Evolutionary conservation across 1,140 invertebrate genomes (phyloP).

Genomic region (Calliopsis andreniformis): DNA sequence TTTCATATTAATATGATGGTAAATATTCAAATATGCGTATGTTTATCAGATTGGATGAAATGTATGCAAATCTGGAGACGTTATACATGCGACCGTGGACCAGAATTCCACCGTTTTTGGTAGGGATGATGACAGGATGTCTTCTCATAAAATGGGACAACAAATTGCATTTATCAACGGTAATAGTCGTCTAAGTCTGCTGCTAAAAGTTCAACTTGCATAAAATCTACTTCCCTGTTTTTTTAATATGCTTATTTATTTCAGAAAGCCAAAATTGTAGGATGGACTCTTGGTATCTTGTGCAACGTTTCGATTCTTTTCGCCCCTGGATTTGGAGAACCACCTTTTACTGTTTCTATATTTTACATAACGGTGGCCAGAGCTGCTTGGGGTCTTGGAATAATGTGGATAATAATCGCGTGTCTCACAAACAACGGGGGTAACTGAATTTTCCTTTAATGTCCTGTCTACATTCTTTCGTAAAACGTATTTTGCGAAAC

Average conservation of each 20-base stretch:
- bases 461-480: neutral
- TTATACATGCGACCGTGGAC: conserved; percentile 82
- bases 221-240: neutral
- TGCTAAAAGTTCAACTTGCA: too few relatives aligned
- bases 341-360: conserved; percentile 72
- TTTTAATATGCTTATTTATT: conserved; percentile 52
- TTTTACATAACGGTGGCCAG: conserved; percentile 78
- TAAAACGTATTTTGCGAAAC: neutral
- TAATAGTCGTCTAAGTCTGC: conserved; percentile 48
- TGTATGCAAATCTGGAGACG: conserved; percentile 69
- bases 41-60: conserved; percentile 73
- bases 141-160: conserved; percentile 75
- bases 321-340: conserved; percentile 71
- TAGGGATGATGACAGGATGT: conserved; percentile 80
- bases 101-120: conserved; percentile 80
- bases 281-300: conserved; percentile 75
- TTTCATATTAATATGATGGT: conserved; percentile 3
- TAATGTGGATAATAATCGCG: conserved; percentile 81
- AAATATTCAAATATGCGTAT: neutral
- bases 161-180: conserved; percentile 74
- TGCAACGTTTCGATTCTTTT: conserved; percentile 80
- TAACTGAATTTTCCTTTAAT: conserved; percentile 43
- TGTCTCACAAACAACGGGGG: conserved; percentile 79
- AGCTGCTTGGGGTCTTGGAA: conserved; percentile 80
- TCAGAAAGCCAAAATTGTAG: conserved; percentile 67